phyloP scores from a whole-genome alignment of 2,113 vertebrate species.

The Octodon degus region DNA sequence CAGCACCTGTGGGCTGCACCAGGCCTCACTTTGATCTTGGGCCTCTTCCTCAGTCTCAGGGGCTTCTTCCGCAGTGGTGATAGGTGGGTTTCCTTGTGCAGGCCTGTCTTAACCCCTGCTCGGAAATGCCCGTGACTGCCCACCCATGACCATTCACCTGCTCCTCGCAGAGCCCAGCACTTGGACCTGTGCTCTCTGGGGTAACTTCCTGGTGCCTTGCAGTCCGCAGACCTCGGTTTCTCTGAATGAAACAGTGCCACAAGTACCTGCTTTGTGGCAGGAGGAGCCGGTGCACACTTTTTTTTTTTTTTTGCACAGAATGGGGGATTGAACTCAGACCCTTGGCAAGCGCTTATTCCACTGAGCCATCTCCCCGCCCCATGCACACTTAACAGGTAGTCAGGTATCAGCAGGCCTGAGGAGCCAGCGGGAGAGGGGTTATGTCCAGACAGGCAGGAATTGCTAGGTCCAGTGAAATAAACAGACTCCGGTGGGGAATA shows the following conservation, averaged over 20 bases:
- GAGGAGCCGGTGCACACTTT: neutral
- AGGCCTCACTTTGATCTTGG: neutral
- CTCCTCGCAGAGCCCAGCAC: neutral
- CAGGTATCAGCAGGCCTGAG: neutral
- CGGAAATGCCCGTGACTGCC: too few relatives aligned
- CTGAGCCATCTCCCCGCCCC: too few relatives aligned
- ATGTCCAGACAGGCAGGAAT: neutral
- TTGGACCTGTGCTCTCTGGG: neutral
- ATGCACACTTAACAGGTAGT: neutral
- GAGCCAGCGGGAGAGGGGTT: neutral
- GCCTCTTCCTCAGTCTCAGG: neutral
- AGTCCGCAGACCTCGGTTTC: neutral
- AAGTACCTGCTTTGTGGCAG: neutral
- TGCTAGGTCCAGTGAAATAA: neutral
- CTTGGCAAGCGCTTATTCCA: too few relatives aligned
- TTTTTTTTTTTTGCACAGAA: too few relatives aligned
- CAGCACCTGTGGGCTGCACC: accelerated
- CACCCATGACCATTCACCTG: neutral
- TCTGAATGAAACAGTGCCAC: neutral
- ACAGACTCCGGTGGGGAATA: neutral
- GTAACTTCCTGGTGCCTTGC: neutral
- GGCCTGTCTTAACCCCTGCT: neutral
- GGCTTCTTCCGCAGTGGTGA: neutral
- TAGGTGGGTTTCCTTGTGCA: neutral
- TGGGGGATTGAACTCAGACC: too few relatives aligned